Evolutionary conservation across 2,113 vertebrate species (phyloP).

Genomic region (Okapia johnstoni): DNA sequence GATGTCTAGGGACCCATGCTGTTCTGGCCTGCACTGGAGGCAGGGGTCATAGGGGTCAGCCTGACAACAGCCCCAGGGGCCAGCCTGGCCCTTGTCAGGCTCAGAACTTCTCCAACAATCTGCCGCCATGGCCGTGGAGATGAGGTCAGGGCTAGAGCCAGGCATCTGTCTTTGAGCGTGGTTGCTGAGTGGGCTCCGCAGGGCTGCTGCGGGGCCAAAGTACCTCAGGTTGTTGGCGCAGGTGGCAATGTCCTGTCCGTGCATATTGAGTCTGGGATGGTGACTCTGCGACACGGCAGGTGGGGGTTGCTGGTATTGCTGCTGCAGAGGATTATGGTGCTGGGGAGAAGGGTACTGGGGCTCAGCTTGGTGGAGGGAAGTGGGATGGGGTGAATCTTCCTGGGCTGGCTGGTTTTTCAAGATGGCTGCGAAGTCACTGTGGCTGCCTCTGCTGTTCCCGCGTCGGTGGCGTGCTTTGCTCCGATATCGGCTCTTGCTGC

Average conservation of each 20-base stretch:
- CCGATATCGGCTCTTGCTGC: slow-evolving; percentile 91
- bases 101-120: slow-evolving; percentile 82
- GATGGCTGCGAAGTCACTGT: slow-evolving; percentile 88
- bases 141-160: slow-evolving; percentile 93
- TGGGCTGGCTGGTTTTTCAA: slow-evolving; percentile 83
- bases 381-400: slow-evolving; percentile 77
- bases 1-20: not conserved
- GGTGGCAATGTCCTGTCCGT: slow-evolving; percentile 89
- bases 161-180: slow-evolving; percentile 91
- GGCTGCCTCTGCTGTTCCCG: slow-evolving; percentile 96
- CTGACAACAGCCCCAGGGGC: slow-evolving; percentile 87
- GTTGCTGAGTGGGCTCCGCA: slow-evolving; percentile 95
- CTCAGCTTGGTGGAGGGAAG: not conserved
- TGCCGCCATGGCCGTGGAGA: slow-evolving; percentile 89
- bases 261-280: slow-evolving; percentile 82
- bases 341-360: slow-evolving; percentile 35
- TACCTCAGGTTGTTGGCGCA: slow-evolving; percentile 96
- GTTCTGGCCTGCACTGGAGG: slow-evolving; percentile 81
- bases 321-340: slow-evolving; percentile 60
- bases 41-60: slow-evolving; percentile 87
- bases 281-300: slow-evolving; percentile 68
- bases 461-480: slow-evolving; percentile 96
- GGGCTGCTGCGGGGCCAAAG: slow-evolving; percentile 95
- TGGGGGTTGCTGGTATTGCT: slow-evolving; percentile 69
- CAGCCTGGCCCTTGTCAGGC: slow-evolving; percentile 52